Percentiles rank a stretch among this genome's conserved stretches.
phyloP scores from a whole-genome alignment of 1,140 invertebrate genomes.

The Cotesia chilonis region DNA sequence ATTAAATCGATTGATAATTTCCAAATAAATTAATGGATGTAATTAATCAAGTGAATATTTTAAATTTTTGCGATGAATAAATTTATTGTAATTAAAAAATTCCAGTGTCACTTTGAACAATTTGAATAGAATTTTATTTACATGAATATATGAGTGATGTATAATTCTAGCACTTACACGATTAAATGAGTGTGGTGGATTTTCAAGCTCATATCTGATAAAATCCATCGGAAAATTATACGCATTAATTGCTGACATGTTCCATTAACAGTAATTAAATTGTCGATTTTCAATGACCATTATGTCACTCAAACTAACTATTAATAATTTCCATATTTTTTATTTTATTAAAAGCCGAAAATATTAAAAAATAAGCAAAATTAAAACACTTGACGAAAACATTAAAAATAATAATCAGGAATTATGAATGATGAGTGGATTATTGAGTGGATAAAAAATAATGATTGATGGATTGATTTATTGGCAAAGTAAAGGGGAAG shows the following conservation, averaged over 20 bases:
- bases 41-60: too few relatives aligned
- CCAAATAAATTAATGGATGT: too few relatives aligned
- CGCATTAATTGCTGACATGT: slow-evolving; percentile 26
- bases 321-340: slow-evolving; percentile 4
- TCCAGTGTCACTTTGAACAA: too few relatives aligned
- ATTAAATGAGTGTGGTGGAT: neutral
- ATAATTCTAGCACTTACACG: neutral
- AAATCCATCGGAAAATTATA: slow-evolving; percentile 30
- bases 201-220: slow-evolving; percentile 19
- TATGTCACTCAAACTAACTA: slow-evolving; percentile 30
- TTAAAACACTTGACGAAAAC: too few relatives aligned
- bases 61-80: too few relatives aligned
- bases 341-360: neutral
- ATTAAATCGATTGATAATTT: too few relatives aligned
- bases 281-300: slow-evolving; percentile 11
- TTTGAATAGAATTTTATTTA: neutral
- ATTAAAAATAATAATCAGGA: too few relatives aligned
- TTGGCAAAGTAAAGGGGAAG: too few relatives aligned
- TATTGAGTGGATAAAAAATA: too few relatives aligned
- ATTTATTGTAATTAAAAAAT: too few relatives aligned
- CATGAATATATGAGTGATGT: neutral
- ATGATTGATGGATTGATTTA: too few relatives aligned
- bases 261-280: slow-evolving; percentile 32
- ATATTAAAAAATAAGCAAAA: neutral
- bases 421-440: too few relatives aligned